phyloP scores from a whole-genome alignment of 1,140 invertebrate species.

The Drosophila nigromelanica region DNA sequence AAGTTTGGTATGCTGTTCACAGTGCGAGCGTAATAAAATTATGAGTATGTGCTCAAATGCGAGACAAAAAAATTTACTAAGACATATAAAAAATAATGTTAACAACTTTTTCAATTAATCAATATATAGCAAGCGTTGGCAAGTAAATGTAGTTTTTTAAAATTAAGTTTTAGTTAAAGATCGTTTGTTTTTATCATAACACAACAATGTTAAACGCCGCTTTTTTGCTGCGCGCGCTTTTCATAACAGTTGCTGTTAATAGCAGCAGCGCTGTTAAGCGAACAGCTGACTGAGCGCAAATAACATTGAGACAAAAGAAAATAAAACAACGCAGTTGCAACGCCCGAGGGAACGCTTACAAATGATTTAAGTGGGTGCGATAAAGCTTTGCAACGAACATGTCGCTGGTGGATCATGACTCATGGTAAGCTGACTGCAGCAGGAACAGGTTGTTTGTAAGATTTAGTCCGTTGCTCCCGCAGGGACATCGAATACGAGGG shows the following conservation, averaged over 20 bases:
- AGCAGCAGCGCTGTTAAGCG: slow-evolving; percentile 12
- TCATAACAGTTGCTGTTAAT: not conserved
- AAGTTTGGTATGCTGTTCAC: not conserved
- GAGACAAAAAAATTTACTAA: too few relatives aligned
- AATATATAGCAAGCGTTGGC: too few relatives aligned
- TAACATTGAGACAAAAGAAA: not conserved
- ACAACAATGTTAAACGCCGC: too few relatives aligned
- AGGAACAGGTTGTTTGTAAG: not conserved
- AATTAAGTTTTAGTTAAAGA: too few relatives aligned
- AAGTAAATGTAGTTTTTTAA: too few relatives aligned
- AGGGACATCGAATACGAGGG: slow-evolving; percentile 88
- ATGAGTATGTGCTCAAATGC: too few relatives aligned
- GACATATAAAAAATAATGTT: too few relatives aligned
- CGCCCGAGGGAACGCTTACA: slow-evolving; percentile 15
- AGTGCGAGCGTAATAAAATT: too few relatives aligned
- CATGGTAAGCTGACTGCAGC: slow-evolving; percentile 54
- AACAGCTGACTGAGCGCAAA: slow-evolving; percentile 22
- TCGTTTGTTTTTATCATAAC: too few relatives aligned
- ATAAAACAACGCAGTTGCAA: slow-evolving; percentile 25
- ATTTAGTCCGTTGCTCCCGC: not conserved
- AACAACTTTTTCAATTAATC: too few relatives aligned
- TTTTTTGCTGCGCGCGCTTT: not conserved
- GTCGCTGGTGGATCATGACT: slow-evolving; percentile 81
- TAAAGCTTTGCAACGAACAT: slow-evolving; percentile 50
- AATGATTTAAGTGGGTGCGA: slow-evolving; percentile 25